Evolutionary conservation across 2,113 vertebrate genomes (phyloP), one percentile per base, ranked within the genome.

Genomic region (Hemichromis elongatus): DNA sequence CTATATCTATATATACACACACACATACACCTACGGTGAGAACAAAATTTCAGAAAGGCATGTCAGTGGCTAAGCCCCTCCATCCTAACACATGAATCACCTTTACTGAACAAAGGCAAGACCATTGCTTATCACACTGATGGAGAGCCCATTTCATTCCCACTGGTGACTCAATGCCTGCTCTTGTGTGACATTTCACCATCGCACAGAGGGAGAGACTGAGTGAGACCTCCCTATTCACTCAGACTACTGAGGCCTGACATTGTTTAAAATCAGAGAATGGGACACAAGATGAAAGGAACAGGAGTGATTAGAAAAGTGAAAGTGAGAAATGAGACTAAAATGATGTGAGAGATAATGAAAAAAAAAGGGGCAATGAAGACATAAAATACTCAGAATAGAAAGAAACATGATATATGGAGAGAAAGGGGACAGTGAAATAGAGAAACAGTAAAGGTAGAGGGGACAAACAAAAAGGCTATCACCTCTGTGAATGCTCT

Each of bases 111-210:
- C 81, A 91, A 88, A 89, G 80, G 73, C 33, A 86, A 24, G 13
- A 26, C 3, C n/a, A 13, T 61, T 35, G n/a, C 63, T 81, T 24
- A 18, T 56, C 24, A 3, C 7, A 77, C 30, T 50, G 78, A 40
- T 35, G 40, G 40, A 42, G 66, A 80, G 28, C 28, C 42, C 6
- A 7, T 54, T 85, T 84, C 10, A 59, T 57, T 56, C 26, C 40
- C 45, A 28, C 66, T 26, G 28, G 63, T 77, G 87, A 81, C 75
- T 90, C 83, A 59, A 14, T 33, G 52, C 11, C 61, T 35, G 57
- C 61, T 81, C 66, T 75, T 19, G 55, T 77, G 88, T 87, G 86
- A 93, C 88, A 86, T 90, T 85, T 93, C 59, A 35, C 21, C 80
- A 66, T 61, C 9, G 3, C 78, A 40, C 56, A 68, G 68, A 70